These are phyloP conservation scores for Salvelinus sp. DNA, from an alignment of 2,113 vertebrate species.

Conservation along the genomic window DNA sequence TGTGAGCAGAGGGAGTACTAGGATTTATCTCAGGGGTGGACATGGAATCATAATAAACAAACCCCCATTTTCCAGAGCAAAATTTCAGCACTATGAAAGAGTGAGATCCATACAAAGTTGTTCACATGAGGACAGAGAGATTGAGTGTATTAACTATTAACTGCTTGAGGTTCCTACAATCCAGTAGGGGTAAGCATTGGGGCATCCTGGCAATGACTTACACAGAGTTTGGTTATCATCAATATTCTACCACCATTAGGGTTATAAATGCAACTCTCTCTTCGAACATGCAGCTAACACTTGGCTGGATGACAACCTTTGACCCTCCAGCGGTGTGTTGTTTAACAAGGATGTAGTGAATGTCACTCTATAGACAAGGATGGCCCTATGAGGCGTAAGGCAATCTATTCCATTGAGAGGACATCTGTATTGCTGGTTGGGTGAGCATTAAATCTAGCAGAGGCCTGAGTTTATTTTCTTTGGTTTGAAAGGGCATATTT, in stretches of 20 bases:
- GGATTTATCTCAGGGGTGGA: neutral
- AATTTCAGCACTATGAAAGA: too few species aligned
- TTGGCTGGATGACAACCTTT: constrained; percentile 7
- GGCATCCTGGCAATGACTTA: too few species aligned
- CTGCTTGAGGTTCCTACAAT: too few species aligned
- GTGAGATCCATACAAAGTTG: too few species aligned
- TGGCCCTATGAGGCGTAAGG: constrained; percentile 20
- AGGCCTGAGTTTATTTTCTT: constrained; percentile 56
- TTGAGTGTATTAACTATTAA: too few species aligned
- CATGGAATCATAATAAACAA: neutral
- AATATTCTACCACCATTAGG: neutral
- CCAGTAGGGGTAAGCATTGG: too few species aligned
- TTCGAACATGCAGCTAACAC: neutral
- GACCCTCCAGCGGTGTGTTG: neutral
- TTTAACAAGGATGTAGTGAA: constrained; percentile 21
- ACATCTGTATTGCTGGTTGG: constrained; percentile 41
- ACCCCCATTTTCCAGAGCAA: too few species aligned
- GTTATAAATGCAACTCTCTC: too few species aligned
- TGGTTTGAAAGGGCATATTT: constrained; percentile 57
- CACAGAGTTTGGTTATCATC: too few species aligned
- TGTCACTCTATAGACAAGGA: constrained; percentile 31
- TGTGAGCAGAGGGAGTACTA: too few species aligned
- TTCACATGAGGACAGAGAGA: too few species aligned
- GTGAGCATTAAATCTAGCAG: constrained; percentile 60
- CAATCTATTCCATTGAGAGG: constrained; percentile 29